These are phyloP conservation scores for Lysiphlebus fabarum DNA, from an alignment of 1,140 invertebrate species.

Conservation along the genomic window DNA sequence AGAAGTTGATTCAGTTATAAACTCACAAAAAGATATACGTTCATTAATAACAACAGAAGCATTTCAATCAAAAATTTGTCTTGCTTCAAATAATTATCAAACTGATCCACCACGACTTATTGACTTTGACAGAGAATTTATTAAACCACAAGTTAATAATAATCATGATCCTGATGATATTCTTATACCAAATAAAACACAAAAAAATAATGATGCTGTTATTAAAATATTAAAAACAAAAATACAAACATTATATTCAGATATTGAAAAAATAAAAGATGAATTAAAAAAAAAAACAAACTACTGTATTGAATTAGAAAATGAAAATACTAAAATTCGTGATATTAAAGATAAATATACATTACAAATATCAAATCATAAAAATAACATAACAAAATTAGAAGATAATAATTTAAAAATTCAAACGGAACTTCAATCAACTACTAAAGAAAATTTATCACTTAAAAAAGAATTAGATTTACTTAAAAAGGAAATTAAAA, in stretches of 20 bases:
- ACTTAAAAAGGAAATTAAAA: constrained; percentile 53
- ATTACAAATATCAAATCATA: constrained; percentile 39
- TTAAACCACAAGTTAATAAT: neutral
- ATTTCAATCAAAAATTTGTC: neutral
- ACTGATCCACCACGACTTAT: constrained; percentile 1
- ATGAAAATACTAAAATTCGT: constrained; percentile 44
- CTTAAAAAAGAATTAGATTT: constrained; percentile 54
- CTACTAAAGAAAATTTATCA: constrained; percentile 46
- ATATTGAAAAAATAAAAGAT: constrained; percentile 42
- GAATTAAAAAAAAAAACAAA: constrained; percentile 50
- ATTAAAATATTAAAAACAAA: constrained; percentile 49
- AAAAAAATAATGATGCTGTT: constrained; percentile 35
- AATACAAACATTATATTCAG: constrained; percentile 48
- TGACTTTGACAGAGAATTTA: too few species aligned
- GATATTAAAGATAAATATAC: constrained; percentile 49
- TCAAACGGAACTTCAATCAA: constrained; percentile 42
- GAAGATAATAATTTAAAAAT: constrained; percentile 38
- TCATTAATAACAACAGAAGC: too few species aligned
- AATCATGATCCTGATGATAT: constrained; percentile 8
- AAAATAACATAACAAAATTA: constrained; percentile 48
- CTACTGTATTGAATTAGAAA: constrained; percentile 46
- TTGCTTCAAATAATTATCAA: constrained; percentile 5
- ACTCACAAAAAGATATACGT: too few species aligned
- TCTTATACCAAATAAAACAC: neutral
- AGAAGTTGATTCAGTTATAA: constrained; percentile 51